phyloP scores from a whole-genome alignment of 2,797 vertebrate species.

The Melopsittacus undulatus region DNA sequence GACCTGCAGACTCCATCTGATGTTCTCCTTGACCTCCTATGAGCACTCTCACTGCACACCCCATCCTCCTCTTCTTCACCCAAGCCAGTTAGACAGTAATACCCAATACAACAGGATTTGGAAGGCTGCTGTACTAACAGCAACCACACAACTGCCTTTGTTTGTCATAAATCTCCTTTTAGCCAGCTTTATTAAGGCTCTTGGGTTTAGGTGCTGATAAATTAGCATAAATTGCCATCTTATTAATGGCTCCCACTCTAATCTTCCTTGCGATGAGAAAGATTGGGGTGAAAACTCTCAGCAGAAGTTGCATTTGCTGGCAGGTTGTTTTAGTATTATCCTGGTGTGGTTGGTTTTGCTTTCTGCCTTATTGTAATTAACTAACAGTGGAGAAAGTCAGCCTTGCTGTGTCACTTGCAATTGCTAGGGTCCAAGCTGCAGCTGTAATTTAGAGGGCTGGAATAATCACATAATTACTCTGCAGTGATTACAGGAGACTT shows the following conservation, averaged over 20 bases:
- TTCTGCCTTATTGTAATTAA: conserved; percentile 51
- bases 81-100: background rate
- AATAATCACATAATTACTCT: conserved; percentile 71
- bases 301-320: background rate
- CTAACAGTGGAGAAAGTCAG: conserved; percentile 26
- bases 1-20: background rate
- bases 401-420: conserved; percentile 37
- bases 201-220: conserved; percentile 26
- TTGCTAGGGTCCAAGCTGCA: conserved; percentile 53
- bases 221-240: conserved; percentile 41
- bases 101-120: background rate
- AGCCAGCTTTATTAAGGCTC: conserved; percentile 23
- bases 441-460: conserved; percentile 66
- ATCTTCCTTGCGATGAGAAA: conserved; percentile 14
- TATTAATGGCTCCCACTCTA: conserved; percentile 31
- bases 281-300: conserved; percentile 11
- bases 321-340: background rate
- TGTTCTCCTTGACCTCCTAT: accelerated
- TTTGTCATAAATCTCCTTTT: conserved; percentile 21
- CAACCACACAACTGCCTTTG: conserved; percentile 16
- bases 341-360: background rate
- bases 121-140: background rate
- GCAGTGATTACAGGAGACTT: conserved; percentile 51
- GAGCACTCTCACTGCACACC: background rate
- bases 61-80: background rate